These are phyloP conservation scores for Naso thynnoides DNA, from an alignment of 2,797 vertebrate genomes.

Conservation along the genomic window DNA sequence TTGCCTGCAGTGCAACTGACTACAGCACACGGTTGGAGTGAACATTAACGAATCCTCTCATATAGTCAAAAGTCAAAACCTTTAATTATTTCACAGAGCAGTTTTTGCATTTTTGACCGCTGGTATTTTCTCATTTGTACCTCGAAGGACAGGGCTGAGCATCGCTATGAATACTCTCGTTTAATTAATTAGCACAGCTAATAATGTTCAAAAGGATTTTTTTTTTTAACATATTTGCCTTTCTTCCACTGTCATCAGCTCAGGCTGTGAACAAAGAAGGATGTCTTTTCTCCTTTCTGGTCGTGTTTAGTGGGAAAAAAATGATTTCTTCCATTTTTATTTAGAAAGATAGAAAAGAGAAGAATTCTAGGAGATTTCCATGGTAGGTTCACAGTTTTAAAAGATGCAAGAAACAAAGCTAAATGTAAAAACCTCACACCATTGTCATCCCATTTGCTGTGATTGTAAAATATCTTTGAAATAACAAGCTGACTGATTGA, in stretches of 20 bases:
- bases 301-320: slow-evolving; percentile 5
- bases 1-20: slow-evolving; percentile 2
- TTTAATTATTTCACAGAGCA: slow-evolving; percentile 42
- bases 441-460: slow-evolving; percentile 3
- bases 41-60: slow-evolving; percentile 24
- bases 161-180: slow-evolving; percentile 26
- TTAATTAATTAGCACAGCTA: slow-evolving; percentile 56
- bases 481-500: slow-evolving; percentile 31
- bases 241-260: slow-evolving; percentile 25
- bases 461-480: slow-evolving; percentile 26
- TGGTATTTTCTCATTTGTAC: slow-evolving; percentile 18
- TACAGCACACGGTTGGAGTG: slow-evolving; percentile 3
- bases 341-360: neutral
- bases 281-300: slow-evolving; percentile 10
- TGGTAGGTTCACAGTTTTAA: slow-evolving; percentile 2
- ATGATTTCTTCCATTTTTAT: neutral
- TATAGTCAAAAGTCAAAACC: slow-evolving; percentile 16
- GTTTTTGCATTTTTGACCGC: slow-evolving; percentile 9
- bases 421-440: slow-evolving; percentile 1
- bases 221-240: slow-evolving; percentile 43
- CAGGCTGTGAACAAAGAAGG: slow-evolving; percentile 36
- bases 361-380: neutral
- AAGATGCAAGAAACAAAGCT: slow-evolving; percentile 19
- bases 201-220: slow-evolving; percentile 53
- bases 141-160: slow-evolving; percentile 2